Conservation (phyloP, 2,888 invertebrate genomes). For the Tridacna gigas region DNA sequence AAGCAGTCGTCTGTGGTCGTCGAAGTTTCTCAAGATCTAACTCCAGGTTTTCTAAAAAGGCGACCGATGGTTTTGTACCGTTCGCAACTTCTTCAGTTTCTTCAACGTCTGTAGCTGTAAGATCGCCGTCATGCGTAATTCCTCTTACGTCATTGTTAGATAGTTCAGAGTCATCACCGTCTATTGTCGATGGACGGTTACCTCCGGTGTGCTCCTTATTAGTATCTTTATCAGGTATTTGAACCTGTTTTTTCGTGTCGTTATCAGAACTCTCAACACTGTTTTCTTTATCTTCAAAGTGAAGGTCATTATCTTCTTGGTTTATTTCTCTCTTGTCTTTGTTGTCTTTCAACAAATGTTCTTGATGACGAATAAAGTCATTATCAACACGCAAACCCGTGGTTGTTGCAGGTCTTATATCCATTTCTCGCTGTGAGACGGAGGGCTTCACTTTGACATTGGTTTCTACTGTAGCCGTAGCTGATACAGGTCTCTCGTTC, state of each 20-base stretch:
- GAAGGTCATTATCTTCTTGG: neutral
- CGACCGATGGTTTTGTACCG: slow-evolving; percentile 26
- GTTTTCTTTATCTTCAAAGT: no score
- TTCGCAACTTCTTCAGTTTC: neutral
- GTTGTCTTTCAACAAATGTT: neutral
- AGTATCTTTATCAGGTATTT: neutral
- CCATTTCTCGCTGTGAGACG: no score
- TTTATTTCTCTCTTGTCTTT: neutral
- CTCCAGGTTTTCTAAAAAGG: slow-evolving; percentile 31
- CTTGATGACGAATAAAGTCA: slow-evolving; percentile 20
- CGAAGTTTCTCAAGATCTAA: slow-evolving; percentile 13
- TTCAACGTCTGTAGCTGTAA: neutral
- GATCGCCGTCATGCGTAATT: neutral
- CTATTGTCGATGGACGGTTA: neutral
- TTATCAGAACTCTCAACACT: neutral
- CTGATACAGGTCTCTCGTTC: slow-evolving; percentile 5
- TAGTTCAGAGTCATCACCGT: neutral
- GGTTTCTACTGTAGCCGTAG: neutral
- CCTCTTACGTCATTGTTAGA: neutral
- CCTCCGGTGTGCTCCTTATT: neutral
- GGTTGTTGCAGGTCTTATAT: slow-evolving; percentile 51
- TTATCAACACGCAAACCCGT: slow-evolving; percentile 45
- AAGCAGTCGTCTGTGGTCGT: slow-evolving; percentile 41
- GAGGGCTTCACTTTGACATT: no score
- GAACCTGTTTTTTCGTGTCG: neutral